These are phyloP conservation scores for Caenorhabditis sp. DNA, from an alignment of 2,888 invertebrate species.

Conservation along the genomic window DNA sequence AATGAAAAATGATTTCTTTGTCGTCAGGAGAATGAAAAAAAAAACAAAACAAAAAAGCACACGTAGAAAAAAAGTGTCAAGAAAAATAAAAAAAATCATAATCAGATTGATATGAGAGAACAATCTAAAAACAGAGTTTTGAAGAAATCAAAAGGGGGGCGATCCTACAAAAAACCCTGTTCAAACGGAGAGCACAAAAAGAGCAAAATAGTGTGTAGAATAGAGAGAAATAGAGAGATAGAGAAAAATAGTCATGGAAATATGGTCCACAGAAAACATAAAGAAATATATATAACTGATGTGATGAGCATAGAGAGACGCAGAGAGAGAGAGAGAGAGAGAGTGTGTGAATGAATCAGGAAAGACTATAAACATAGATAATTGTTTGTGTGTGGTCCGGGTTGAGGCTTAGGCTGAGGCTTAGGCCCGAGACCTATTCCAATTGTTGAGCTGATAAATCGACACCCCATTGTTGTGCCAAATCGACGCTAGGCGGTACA, in stretches of 20 bases:
- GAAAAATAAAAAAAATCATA: background rate
- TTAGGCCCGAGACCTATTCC: too few species aligned
- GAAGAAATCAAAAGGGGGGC: background rate
- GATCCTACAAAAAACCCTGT: background rate
- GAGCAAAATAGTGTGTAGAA: conserved; percentile 6
- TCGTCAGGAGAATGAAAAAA: background rate
- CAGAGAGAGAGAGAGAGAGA: conserved; percentile 11
- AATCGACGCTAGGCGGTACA: conserved; percentile 26
- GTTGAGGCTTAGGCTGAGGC: too few species aligned
- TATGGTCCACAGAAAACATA: conserved; percentile 10
- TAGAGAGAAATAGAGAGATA: conserved; percentile 1
- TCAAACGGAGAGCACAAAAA: background rate
- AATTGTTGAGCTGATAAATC: conserved; percentile 23
- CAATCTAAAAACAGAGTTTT: background rate
- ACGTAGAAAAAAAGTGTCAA: background rate
- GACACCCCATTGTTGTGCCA: conserved; percentile 1
- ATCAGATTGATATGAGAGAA: background rate
- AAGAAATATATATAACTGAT: conserved; percentile 8
- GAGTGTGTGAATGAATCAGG: conserved; percentile 24
- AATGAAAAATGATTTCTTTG: background rate
- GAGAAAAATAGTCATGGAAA: conserved; percentile 7
- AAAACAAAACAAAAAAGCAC: background rate
- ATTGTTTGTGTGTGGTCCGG: background rate
- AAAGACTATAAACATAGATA: conserved; percentile 7
- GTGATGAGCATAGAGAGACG: conserved; percentile 8